Conservation (phyloP, 1,140 invertebrate genomes). For the Solenopsis invicta region DNA sequence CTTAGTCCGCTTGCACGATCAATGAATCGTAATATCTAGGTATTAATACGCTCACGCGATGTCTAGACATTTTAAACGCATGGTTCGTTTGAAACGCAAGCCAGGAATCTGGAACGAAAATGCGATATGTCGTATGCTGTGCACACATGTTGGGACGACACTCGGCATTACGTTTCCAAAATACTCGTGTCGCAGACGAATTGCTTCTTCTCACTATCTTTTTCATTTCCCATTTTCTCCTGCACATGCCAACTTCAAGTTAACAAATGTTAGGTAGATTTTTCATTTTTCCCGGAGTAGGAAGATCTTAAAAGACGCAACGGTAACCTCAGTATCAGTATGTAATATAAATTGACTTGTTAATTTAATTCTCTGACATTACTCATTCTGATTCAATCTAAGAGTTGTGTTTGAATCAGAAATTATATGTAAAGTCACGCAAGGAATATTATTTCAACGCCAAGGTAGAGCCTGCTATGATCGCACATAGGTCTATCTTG, state of each 20-base stretch:
- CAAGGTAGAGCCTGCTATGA: no score
- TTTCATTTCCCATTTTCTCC: neutral
- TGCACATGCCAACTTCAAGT: neutral
- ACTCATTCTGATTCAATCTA: no score
- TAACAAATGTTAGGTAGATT: neutral
- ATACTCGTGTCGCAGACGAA: neutral
- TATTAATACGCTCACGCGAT: conserved; percentile 38
- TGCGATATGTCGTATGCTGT: conserved; percentile 17
- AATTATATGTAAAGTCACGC: no score
- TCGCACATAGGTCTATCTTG: no score
- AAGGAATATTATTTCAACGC: no score
- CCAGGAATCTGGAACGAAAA: conserved; percentile 44
- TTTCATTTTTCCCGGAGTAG: neutral
- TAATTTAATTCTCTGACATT: no score
- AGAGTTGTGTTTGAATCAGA: no score
- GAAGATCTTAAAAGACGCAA: no score
- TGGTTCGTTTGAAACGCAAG: conserved; percentile 40
- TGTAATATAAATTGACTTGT: no score
- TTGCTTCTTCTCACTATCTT: neutral
- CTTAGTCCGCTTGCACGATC: conserved; percentile 26
- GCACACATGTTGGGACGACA: neutral
- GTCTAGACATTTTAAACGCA: conserved; percentile 38
- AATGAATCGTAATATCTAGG: conserved; percentile 42
- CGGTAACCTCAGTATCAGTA: no score
- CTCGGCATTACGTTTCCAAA: neutral